A percentile compares a stretch with the other conserved stretches of the same genome.
phyloP scores from a whole-genome alignment of 2,888 invertebrate genomes.

The Harmothoe impar region DNA sequence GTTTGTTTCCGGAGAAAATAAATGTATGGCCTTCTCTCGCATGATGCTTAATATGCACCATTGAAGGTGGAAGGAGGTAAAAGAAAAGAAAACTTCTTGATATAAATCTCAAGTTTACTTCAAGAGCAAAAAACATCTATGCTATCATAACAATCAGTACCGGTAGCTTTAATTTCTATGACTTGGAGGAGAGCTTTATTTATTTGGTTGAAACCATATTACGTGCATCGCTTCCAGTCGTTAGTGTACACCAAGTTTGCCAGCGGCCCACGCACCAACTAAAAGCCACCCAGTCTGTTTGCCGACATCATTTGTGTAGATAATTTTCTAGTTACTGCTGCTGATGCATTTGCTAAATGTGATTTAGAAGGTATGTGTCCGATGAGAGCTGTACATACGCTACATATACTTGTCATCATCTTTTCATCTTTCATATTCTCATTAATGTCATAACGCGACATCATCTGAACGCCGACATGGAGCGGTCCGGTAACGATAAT shows the following conservation, averaged over 20 bases:
- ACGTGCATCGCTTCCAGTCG: neutral
- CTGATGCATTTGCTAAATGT: neutral
- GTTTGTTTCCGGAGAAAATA: no score
- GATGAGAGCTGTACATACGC: neutral
- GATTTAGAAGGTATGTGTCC: neutral
- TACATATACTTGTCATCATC: neutral
- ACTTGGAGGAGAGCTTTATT: no score
- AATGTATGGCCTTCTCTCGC: no score
- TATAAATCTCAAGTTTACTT: no score
- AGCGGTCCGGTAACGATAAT: neutral
- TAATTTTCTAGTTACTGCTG: conserved; percentile 9
- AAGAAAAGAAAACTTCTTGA: no score
- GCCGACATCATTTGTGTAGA: neutral
- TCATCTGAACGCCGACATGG: neutral
- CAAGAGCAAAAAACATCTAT: no score
- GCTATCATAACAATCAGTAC: no score
- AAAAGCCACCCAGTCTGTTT: neutral
- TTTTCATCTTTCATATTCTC: neutral
- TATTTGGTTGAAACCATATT: neutral
- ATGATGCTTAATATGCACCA: no score
- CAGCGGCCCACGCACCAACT: neutral
- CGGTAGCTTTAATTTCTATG: no score
- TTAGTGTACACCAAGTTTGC: neutral
- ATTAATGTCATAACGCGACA: conserved; percentile 14
- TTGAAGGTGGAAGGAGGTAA: no score